phyloP scores from a whole-genome alignment of 2,888 invertebrate species.

The Eupsilia transversa region DNA sequence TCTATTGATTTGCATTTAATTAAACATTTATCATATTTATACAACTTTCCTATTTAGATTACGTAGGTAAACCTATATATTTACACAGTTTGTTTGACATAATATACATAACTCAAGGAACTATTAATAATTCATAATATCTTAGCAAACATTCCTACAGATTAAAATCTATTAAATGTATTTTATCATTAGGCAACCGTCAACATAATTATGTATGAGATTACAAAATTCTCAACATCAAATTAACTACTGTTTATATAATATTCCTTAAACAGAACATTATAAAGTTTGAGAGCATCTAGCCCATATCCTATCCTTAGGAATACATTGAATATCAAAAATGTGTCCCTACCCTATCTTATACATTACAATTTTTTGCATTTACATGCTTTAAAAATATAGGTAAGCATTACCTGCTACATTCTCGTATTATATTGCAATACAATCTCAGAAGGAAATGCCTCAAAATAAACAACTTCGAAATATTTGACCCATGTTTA shows the following conservation, averaged over 20 bases:
- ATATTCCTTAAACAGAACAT: constrained; percentile 53
- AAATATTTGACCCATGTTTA: constrained; percentile 12
- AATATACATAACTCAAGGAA: constrained; percentile 43
- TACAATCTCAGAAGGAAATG: constrained; percentile 5
- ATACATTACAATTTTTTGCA: background rate
- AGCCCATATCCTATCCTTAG: constrained; percentile 15
- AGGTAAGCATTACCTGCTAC: background rate
- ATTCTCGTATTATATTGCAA: constrained; percentile 24
- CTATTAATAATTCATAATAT: constrained; percentile 50
- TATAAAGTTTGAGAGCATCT: constrained; percentile 15
- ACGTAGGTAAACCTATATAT: background rate
- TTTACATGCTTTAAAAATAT: background rate
- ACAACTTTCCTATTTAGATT: constrained; percentile 31
- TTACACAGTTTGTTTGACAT: constrained; percentile 21
- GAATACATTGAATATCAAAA: background rate
- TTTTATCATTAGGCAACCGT: constrained; percentile 36
- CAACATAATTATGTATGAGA: constrained; percentile 26
- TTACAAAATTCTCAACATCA: constrained; percentile 34
- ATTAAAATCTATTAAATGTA: constrained; percentile 31
- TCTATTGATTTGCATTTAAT: constrained; percentile 42
- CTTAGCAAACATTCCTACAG: constrained; percentile 30
- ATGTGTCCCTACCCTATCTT: background rate
- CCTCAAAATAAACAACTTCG: constrained; percentile 5
- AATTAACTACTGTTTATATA: constrained; percentile 26
- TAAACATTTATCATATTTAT: constrained; percentile 24